Conservation (phyloP, 2,113 vertebrate species). For the Trinectes maculatus region DNA sequence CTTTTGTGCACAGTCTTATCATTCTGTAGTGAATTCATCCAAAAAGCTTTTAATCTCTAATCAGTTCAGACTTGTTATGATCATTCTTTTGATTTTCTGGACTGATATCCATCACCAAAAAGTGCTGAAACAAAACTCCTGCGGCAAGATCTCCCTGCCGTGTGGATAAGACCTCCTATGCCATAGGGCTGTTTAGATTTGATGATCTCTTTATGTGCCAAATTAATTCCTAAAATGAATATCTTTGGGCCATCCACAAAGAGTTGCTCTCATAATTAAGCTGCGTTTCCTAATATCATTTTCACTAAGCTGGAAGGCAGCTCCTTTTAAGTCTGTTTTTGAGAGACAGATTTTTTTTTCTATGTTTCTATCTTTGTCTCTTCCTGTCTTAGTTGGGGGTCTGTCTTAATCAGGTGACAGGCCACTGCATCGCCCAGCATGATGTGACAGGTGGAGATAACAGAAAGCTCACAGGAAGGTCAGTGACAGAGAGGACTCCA, state of each 20-base stretch:
- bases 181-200: slow-evolving; percentile 76
- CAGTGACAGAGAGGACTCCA: slow-evolving; percentile 15
- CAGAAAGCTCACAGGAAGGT: slow-evolving; percentile 49
- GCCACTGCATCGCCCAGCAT: slow-evolving; percentile 53
- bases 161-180: slow-evolving; percentile 46
- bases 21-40: background rate
- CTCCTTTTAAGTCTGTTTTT: slow-evolving; percentile 57
- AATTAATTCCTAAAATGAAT: slow-evolving; percentile 81
- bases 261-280: slow-evolving; percentile 79
- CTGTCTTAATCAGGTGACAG: slow-evolving; percentile 42
- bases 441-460: slow-evolving; percentile 43
- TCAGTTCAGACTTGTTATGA: background rate
- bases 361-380: background rate
- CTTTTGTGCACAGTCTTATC: background rate
- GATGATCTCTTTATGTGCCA: slow-evolving; percentile 76
- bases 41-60: background rate
- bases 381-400: slow-evolving; percentile 2
- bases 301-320: slow-evolving; percentile 51
- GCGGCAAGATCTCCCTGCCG: slow-evolving; percentile 35
- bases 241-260: slow-evolving; percentile 73
- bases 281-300: slow-evolving; percentile 69
- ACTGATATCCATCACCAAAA: slow-evolving; percentile 27
- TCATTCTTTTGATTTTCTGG: slow-evolving; percentile 29
- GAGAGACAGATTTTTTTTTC: slow-evolving; percentile 15
- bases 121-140: slow-evolving; percentile 33